phyloP scores from a whole-genome alignment of 1,140 invertebrate genomes.

The Cherax destructor region DNA sequence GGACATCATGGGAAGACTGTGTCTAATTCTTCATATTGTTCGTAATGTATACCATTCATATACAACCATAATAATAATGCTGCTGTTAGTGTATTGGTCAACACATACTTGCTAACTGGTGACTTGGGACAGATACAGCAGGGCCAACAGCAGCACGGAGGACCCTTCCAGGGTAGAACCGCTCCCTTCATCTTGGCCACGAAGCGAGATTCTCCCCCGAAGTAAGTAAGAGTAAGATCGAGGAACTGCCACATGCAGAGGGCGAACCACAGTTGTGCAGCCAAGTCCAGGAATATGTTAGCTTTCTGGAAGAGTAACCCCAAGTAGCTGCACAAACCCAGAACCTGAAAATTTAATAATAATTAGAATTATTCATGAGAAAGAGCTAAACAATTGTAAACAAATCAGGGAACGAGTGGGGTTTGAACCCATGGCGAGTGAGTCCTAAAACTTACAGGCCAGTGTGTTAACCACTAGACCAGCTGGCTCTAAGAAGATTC shows the following conservation, averaged over 20 bases:
- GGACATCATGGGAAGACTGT: too few species aligned
- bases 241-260: constrained; percentile 71
- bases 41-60: too few species aligned
- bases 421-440: too few species aligned
- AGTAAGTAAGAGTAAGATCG: constrained; percentile 58
- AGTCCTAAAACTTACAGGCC: too few species aligned
- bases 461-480: too few species aligned
- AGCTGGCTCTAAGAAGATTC: too few species aligned
- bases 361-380: background rate
- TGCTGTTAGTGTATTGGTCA: background rate
- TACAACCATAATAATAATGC: background rate
- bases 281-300: constrained; percentile 62
- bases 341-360: constrained; percentile 21
- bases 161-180: constrained; percentile 62
- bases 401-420: too few species aligned
- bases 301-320: constrained; percentile 66
- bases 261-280: constrained; percentile 67
- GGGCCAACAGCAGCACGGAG: constrained; percentile 71
- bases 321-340: constrained; percentile 67
- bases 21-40: too few species aligned
- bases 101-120: constrained; percentile 56
- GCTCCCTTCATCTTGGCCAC: constrained; percentile 59
- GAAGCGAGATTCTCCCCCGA: constrained; percentile 63
- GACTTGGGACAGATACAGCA: constrained; percentile 65
- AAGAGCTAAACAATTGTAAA: too few species aligned